Conservation (phyloP, 2,113 vertebrate species). For the Rhinopomastus cyanomelas region DNA sequence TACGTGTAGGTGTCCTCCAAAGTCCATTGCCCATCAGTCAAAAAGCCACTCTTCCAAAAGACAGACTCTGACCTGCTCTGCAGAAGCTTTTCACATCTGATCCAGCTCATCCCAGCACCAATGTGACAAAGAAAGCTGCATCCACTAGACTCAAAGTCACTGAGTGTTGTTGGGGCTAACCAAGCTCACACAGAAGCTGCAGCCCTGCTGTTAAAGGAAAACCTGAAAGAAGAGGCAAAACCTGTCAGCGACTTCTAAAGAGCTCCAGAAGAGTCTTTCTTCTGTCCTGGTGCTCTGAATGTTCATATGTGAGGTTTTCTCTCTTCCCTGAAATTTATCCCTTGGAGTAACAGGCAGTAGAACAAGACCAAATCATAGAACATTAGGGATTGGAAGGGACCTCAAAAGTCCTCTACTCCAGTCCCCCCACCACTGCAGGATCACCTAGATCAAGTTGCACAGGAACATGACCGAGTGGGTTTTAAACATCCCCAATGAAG, state of each 20-base stretch:
- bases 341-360: background rate
- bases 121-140: background rate
- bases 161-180: background rate
- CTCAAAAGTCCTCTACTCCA: too few species aligned
- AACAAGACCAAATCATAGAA: too few species aligned
- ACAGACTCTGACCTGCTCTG: background rate
- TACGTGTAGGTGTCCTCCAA: background rate
- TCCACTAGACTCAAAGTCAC: background rate
- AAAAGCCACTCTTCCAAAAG: background rate
- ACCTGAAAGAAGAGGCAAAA: background rate
- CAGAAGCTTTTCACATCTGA: background rate
- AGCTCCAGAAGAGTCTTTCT: background rate
- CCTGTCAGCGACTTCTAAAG: background rate
- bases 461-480: too few species aligned
- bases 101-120: background rate
- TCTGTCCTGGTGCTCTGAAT: background rate
- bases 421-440: too few species aligned
- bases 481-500: too few species aligned
- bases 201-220: background rate
- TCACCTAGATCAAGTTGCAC: too few species aligned
- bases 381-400: too few species aligned
- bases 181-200: background rate
- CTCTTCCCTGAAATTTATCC: background rate
- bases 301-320: background rate
- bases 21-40: background rate